Evolutionary conservation across 2,797 vertebrate genomes (phyloP), one percentile per base, ranked within the genome.

Genomic region (Agapornis canus): DNA sequence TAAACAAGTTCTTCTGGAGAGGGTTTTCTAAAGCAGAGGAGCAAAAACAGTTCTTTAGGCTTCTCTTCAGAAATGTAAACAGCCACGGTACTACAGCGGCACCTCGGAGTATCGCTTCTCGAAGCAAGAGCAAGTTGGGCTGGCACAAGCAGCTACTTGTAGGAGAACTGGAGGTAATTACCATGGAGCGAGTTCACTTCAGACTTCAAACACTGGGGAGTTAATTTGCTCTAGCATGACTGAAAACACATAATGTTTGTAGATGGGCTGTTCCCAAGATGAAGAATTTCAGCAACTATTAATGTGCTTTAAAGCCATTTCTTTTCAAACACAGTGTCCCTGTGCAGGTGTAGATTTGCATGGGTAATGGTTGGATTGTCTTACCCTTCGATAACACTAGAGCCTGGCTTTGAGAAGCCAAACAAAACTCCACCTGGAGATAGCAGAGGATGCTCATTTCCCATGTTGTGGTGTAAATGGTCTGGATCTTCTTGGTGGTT

Each of bases 181-280:
- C 43, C 43, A 14, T 2, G 42, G 39, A 76, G 64, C 3, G 15
- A 59, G 52, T 70, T 92, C 82, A 19, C 86, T 86, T 88, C 83
- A 90, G 51, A 93, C 91, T 94, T 96, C 92, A 95, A 93, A 93
- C 92, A 43, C 72, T 35, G 1, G 81, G 81, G 91, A 93, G 80
- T 86, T 88, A 72, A 92, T 94, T 90, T 81, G 63, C 84, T 91
- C 66, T 40, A 82, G 56, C 45, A 8, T 51, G 78, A 57, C 19
- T 47, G 81, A 71, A 60, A 92, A 93, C 70, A 61, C 54, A 48
- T 25, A 69, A n/a, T 8, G 17, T 91, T 89, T 95, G 90, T 80
- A 63, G 81, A n/a, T 43, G 35, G 72, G 54, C 64, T 89, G 80
- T 82, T 92, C 90, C 75, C 9, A 3, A 77, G 81, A 51, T 86